These are phyloP conservation scores for Aleadryas rufinucha DNA, from an alignment of 2,113 vertebrate species.

Conservation along the genomic window DNA sequence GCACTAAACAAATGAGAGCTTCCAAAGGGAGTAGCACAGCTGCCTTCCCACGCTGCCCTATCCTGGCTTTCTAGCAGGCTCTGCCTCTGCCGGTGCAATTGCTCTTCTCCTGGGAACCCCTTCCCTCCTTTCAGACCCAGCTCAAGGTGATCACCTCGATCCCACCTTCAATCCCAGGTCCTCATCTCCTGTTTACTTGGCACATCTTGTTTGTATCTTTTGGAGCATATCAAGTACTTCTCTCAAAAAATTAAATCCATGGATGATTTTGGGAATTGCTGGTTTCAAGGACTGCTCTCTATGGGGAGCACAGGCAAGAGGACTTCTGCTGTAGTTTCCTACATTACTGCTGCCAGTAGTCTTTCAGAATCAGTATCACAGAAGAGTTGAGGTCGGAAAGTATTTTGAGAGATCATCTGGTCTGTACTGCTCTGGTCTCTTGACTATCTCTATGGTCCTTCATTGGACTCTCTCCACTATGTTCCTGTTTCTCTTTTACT, in stretches of 20 bases:
- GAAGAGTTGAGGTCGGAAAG: background rate
- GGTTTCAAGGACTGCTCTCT: background rate
- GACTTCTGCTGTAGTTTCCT: background rate
- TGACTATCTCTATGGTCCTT: background rate
- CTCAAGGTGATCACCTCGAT: background rate
- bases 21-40: background rate
- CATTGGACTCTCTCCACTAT: fast-evolving
- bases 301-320: background rate
- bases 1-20: background rate
- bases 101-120: background rate
- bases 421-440: background rate
- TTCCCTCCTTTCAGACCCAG: background rate
- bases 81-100: background rate
- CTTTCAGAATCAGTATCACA: background rate
- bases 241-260: background rate
- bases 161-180: background rate
- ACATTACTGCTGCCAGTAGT: background rate
- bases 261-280: background rate
- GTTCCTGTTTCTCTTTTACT: background rate
- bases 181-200: fast-evolving
- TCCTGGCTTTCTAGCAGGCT: background rate
- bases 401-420: background rate
- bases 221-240: background rate
- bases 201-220: background rate
- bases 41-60: background rate